Conservation (phyloP, 2,113 vertebrate genomes). For the Xenopus laevis region DNA sequence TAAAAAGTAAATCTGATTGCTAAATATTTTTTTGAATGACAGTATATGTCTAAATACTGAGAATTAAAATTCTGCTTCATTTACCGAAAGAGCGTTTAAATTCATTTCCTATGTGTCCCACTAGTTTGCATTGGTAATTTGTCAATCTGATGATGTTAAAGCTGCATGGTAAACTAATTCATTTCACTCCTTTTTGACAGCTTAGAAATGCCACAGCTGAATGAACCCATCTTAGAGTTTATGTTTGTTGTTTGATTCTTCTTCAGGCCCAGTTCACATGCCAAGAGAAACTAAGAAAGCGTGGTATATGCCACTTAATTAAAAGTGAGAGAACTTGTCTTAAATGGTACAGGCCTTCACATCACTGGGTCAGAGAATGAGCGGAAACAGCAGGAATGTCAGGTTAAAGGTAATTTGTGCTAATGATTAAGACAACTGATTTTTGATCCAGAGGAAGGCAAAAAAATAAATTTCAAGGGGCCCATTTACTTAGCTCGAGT, state of each 20-base stretch:
- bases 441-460: too few species aligned
- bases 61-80: background rate
- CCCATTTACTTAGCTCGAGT: too few species aligned
- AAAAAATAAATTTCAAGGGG: too few species aligned
- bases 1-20: background rate
- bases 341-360: conserved; percentile 1
- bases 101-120: conserved; percentile 1
- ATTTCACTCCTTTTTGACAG: conserved; percentile 56
- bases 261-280: conserved; percentile 45
- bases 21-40: background rate
- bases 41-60: background rate
- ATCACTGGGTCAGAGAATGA: background rate
- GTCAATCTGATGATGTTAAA: conserved; percentile 42
- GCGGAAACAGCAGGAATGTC: background rate
- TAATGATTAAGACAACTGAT: too few species aligned
- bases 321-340: conserved; percentile 21
- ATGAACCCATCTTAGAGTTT: conserved; percentile 45
- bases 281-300: conserved; percentile 16
- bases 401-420: background rate
- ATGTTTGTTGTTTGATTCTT: conserved; percentile 48
- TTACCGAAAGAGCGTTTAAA: conserved; percentile 3
- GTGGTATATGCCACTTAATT: conserved; percentile 46
- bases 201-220: conserved; percentile 51
- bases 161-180: conserved; percentile 49
- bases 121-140: conserved; percentile 36